Conservation (phyloP, 2,113 vertebrate species). For the Cacatua alba region DNA sequence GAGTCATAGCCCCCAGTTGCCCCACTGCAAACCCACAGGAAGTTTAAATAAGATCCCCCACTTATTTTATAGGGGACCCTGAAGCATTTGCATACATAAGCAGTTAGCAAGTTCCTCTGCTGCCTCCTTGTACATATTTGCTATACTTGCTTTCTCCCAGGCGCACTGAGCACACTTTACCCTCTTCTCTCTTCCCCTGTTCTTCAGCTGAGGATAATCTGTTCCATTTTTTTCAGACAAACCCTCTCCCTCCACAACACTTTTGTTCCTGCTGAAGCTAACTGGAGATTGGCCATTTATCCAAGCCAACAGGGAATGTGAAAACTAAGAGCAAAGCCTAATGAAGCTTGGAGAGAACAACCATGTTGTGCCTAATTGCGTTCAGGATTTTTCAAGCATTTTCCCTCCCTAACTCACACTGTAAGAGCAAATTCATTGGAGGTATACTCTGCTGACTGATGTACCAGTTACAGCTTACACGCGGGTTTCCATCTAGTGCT, state of each 20-base stretch:
- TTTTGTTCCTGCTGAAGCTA: not conserved
- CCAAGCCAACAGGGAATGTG: conserved; percentile 18
- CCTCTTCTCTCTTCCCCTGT: not conserved
- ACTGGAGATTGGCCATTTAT: conserved; percentile 28
- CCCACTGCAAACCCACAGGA: not conserved
- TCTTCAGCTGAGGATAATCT: not conserved
- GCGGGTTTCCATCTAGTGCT: not conserved
- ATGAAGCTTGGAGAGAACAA: conserved; percentile 63
- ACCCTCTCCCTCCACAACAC: not conserved
- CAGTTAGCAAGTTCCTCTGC: not conserved
- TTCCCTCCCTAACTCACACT: not conserved
- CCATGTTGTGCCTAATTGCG: conserved; percentile 50
- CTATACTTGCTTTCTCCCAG: not conserved
- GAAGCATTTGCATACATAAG: not conserved
- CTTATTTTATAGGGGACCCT: not conserved
- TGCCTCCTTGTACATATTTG: not conserved
- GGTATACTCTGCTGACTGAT: conserved; percentile 18
- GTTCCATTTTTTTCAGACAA: not conserved
- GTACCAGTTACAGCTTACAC: not conserved
- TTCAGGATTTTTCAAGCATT: conserved; percentile 54
- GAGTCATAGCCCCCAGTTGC: not conserved
- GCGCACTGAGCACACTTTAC: not conserved
- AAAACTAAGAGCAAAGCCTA: conserved; percentile 52
- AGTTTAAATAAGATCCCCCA: not conserved
- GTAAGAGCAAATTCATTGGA: conserved; percentile 21